Percentiles rank a stretch among this genome's conserved stretches.
Evolutionary conservation across 2,888 invertebrate genomes (phyloP).

Genomic region (Tetrapedia diversipes): DNA sequence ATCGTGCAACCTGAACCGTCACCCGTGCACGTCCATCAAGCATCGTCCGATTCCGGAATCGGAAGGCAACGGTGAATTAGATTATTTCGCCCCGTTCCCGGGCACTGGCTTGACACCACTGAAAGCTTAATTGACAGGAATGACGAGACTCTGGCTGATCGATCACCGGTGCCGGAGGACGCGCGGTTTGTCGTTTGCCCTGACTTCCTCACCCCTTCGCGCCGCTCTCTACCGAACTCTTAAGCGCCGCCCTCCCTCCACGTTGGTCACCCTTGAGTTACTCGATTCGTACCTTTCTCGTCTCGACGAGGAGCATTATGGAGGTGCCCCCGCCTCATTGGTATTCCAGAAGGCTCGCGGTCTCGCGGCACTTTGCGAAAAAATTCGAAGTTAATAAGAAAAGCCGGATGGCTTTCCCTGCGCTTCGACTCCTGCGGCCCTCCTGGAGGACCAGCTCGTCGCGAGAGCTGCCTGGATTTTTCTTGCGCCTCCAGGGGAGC

Average conservation of each 20-base stretch:
- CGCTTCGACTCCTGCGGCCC: conserved; percentile 40
- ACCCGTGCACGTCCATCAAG: background rate
- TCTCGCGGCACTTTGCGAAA: conserved; percentile 80
- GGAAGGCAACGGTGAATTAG: conserved; percentile 46
- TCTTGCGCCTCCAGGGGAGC: background rate
- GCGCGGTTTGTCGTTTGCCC: conserved; percentile 48
- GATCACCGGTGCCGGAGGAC: conserved; percentile 59
- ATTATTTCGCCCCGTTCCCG: conserved; percentile 34
- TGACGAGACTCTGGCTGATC: conserved; percentile 60
- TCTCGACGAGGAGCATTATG: conserved; percentile 63
- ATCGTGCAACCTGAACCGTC: background rate
- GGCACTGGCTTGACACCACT: conserved; percentile 46
- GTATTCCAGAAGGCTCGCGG: conserved; percentile 75
- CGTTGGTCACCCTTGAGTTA: conserved; percentile 53
- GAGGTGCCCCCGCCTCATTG: conserved; percentile 79
- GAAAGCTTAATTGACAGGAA: conserved; percentile 65
- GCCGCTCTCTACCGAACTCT: conserved; percentile 41
- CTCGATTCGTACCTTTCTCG: conserved; percentile 57
- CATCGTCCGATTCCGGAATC: conserved; percentile 20
- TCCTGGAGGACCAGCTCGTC: background rate
- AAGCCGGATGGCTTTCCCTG: conserved; percentile 81
- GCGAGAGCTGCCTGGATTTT: conserved; percentile 39
- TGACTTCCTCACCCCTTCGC: conserved; percentile 22
- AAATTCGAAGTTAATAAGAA: conserved; percentile 83
- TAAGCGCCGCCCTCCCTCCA: conserved; percentile 53